Base-by-base conservation (phyloP, 2,113 vertebrate species). In the Albula goreensis region DNA sequence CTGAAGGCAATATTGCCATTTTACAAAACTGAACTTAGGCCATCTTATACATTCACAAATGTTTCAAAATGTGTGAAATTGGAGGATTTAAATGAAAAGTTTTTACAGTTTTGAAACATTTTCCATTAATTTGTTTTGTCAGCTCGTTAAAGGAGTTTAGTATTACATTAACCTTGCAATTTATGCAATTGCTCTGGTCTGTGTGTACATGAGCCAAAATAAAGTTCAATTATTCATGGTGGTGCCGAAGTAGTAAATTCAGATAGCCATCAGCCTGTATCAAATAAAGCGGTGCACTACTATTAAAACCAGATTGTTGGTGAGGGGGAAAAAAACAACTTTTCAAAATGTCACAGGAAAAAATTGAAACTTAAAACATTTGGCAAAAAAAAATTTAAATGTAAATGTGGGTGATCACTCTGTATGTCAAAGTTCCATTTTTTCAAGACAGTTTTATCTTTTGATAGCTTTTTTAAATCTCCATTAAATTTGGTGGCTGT, bases 401-500 rank as follows among this genome's bases (percentile, higher is more conserved):
- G 22, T 9, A 74, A 74, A 8, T 56, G 70, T 19, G 22, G 60
- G 15, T 66, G n/a, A 9, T 31, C 70, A 22, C 10, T 17, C 53
- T 9, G 17, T 74, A 10, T 74, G 6, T 74, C 70, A 31, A 74
- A 74, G 31, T 31, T 22, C 31, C 70, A 74, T 74, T 74, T 74
- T 74, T 74, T 74, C 70, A 9, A n/a, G 70, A 74, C 70, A 31
- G 70, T 74, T 74, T 74, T 74, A 74, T 74, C 70, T 31, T 8
- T 31, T 74, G 70, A 31, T n/a, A n/a, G 70, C 31, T 74, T 74
- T 74, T 74, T 74, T 74, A 31, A 74, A 74, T n/a, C 10, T 31
- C 70, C n/a, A 25, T n/a, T n/a, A 74, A 74, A 74, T 74, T 74
- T n/a, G 31, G 70, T 74, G 70, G 70, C 70, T 31, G 70, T 74